Conservation (phyloP, 2,888 invertebrate genomes). For the Autographa pulchrina region DNA sequence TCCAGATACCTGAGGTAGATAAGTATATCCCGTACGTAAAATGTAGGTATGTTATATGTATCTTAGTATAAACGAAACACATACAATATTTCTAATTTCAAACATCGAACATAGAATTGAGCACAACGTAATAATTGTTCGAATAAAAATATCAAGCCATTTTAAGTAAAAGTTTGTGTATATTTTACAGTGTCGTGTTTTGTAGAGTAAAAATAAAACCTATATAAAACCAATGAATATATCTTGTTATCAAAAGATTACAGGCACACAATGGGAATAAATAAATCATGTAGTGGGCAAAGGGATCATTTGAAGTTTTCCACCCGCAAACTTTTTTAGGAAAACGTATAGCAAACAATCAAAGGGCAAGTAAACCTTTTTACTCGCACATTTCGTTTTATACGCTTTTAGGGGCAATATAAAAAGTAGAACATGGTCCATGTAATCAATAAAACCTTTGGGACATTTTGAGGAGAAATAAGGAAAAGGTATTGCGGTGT, state of each 20-base stretch:
- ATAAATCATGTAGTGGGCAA: constrained; percentile 63
- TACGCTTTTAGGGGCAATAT: constrained; percentile 73
- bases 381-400: constrained; percentile 76
- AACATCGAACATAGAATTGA: too few relatives aligned
- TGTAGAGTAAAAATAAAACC: not conserved
- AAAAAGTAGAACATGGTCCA: constrained; percentile 71
- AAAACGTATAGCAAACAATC: constrained; percentile 79
- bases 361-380: constrained; percentile 79
- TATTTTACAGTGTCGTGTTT: not conserved
- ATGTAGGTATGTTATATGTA: too few relatives aligned
- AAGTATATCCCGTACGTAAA: too few relatives aligned
- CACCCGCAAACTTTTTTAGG: constrained; percentile 60
- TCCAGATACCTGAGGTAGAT: too few relatives aligned
- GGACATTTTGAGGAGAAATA: constrained; percentile 52
- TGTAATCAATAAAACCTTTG: constrained; percentile 76
- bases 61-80: too few relatives aligned
- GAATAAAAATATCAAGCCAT: too few relatives aligned
- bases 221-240: constrained; percentile 20
- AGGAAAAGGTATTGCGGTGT: constrained; percentile 50
- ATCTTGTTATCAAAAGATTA: constrained; percentile 47
- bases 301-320: constrained; percentile 58
- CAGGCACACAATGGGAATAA: constrained; percentile 59
- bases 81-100: too few relatives aligned
- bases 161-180: too few relatives aligned
- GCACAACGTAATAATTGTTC: too few relatives aligned